A percentile compares a stretch with the other conserved stretches of the same genome.
These are phyloP conservation scores for Tetranychus truncatus DNA, from an alignment of 2,888 invertebrate species.

Conservation along the genomic window DNA sequence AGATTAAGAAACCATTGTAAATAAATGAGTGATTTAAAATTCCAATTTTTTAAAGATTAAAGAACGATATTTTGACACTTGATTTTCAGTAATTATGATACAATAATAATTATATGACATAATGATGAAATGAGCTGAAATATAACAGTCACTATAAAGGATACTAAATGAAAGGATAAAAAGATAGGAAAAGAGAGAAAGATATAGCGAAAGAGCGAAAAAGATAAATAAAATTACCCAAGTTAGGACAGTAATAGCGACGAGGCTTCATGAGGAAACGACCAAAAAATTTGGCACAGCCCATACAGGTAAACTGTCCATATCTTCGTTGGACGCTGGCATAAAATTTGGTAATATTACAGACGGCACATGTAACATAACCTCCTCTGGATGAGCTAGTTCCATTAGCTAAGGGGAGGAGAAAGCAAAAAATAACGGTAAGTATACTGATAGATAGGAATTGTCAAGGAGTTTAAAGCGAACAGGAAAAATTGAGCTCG, in stretches of 20 bases:
- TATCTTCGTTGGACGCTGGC: slow-evolving; percentile 21
- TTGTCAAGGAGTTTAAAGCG: neutral
- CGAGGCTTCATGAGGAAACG: slow-evolving; percentile 19
- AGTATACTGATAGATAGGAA: neutral
- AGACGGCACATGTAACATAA: slow-evolving; percentile 20
- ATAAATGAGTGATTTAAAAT: neutral
- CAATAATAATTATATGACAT: neutral
- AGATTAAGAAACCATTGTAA: neutral
- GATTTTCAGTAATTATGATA: too few species aligned
- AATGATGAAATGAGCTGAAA: neutral
- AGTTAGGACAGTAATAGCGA: slow-evolving; percentile 17
- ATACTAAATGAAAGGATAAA: neutral
- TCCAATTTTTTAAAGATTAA: too few species aligned
- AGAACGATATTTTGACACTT: too few species aligned
- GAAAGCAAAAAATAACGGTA: neutral
- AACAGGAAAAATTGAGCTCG: neutral
- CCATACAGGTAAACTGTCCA: slow-evolving; percentile 21
- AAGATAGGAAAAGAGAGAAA: neutral
- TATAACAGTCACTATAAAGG: neutral
- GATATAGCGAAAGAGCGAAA: neutral
- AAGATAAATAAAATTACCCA: slow-evolving; percentile 8
- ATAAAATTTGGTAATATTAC: slow-evolving; percentile 20
- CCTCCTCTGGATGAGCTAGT: slow-evolving; percentile 8
- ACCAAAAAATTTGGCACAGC: slow-evolving; percentile 22
- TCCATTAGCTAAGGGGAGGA: neutral